Percentiles rank a stretch among this genome's conserved stretches.
phyloP scores from a whole-genome alignment of 2,888 invertebrate genomes.

The Pollenia angustigena region DNA sequence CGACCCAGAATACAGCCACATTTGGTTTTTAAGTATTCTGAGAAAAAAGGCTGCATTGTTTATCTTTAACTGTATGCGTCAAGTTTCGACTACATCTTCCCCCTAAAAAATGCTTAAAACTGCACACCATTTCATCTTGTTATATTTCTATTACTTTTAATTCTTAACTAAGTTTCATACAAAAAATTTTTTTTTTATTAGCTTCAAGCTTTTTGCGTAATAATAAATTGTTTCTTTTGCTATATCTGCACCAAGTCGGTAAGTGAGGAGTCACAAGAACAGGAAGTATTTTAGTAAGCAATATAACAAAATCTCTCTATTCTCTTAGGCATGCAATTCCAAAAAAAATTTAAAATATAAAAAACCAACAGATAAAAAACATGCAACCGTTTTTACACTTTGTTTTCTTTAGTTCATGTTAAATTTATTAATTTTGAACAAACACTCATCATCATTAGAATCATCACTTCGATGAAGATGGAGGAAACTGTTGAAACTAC shows the following conservation, averaged over 20 bases:
- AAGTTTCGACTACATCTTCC: no score
- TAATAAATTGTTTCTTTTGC: constrained; percentile 2
- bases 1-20: no score
- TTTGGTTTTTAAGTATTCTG: no score
- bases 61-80: no score
- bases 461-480: constrained; percentile 31
- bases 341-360: neutral
- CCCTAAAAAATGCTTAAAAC: no score
- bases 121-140: no score
- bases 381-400: constrained; percentile 42
- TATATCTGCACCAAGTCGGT: neutral
- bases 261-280: neutral
- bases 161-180: no score
- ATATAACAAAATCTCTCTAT: constrained; percentile 39
- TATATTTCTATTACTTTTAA: no score
- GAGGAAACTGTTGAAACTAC: neutral
- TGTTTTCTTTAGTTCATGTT: constrained; percentile 1
- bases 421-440: constrained; percentile 56
- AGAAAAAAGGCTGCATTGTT: no score
- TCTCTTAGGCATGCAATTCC: constrained; percentile 32
- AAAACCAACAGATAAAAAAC: constrained; percentile 36
- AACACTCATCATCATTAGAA: constrained; percentile 57
- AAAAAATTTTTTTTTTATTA: neutral
- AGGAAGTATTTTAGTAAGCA: constrained; percentile 29
- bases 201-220: neutral